Conservation (phyloP, 1,140 invertebrate genomes). For the Xylocopa sonorina region DNA sequence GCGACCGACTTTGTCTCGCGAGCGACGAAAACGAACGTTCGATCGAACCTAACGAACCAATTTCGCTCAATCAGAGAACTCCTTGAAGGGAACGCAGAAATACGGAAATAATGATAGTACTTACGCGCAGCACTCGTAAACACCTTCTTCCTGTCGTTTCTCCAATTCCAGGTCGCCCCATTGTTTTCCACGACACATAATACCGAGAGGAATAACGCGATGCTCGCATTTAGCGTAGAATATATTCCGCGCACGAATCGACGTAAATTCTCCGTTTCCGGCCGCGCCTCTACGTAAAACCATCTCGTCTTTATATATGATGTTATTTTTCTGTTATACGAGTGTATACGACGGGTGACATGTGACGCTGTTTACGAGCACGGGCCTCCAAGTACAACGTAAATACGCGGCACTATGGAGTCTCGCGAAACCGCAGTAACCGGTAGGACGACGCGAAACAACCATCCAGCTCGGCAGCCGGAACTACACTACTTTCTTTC, state of each 20-base stretch:
- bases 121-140: not conserved
- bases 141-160: not conserved
- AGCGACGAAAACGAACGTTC: no score
- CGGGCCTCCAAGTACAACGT: slow-evolving; percentile 36
- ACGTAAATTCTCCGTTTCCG: slow-evolving; percentile 39
- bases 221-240: slow-evolving; percentile 30
- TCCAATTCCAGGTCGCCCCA: not conserved
- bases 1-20: no score
- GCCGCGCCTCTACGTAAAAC: slow-evolving; percentile 28
- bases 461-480: not conserved
- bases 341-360: slow-evolving; percentile 52
- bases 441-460: not conserved
- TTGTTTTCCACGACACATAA: not conserved
- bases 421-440: slow-evolving; percentile 2
- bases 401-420: slow-evolving; percentile 50
- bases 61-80: not conserved
- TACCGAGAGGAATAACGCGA: not conserved
- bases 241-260: slow-evolving; percentile 40
- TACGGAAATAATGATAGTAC: no score
- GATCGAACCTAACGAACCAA: no score
- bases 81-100: not conserved
- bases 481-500: slow-evolving; percentile 8
- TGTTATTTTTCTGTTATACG: slow-evolving; percentile 64
- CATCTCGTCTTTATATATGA: slow-evolving; percentile 45
- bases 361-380: slow-evolving; percentile 59